Base-by-base conservation (phyloP, 2,888 invertebrate species). In the Gryllus longicercus region DNA sequence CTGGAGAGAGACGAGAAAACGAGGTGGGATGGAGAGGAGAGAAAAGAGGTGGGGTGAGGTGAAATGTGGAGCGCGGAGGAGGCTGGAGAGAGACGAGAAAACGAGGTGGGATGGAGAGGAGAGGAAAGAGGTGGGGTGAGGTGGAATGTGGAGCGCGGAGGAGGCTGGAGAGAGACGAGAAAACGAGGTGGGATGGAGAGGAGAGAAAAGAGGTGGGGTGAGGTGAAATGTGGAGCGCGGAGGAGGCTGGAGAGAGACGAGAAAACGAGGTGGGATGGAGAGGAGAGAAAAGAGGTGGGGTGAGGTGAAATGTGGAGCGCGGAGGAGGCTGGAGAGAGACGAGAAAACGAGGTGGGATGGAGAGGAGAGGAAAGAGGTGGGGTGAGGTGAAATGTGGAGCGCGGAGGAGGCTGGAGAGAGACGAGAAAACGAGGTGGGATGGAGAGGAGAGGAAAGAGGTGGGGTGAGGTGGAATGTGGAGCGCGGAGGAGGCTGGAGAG, bases 91-190 rank as follows among this genome's bases (percentile, higher is more conserved):
- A 38, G 25, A 38, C 25, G 25, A 38, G 38, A 0, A 8, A 78
- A 78, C 77, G 51, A 38, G n/a, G 51, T n/a, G 63, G 38, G 18
- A 63, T 78, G 10, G 25, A 75, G 63, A n/a, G 78, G 49, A 77
- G 74, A 78, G 51, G 18, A 38, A 21, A 8, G 76, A 11, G 23
- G 21, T 10, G 16, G 18, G 50, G n/a, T 63, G 23, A 8, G 12
- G 18, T 23, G 21, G 51, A 51, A 25, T 74, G 63, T n/a, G n/a
- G n/a, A n/a, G n/a, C n/a, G n/a, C n/a, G n/a, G n/a, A 38, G 38
- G 38, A 38, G 38, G 38, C 38, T 8, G 8, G 38, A 38, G 38
- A 21, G 21, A 38, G 25, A 38, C 25, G 25, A 38, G 38, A 0
- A 8, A 78, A 78, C 77, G 51, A 38, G n/a, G 51, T n/a, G 63